phyloP scores from a whole-genome alignment of 1,140 invertebrate species.

The Drosophila gunungcola region DNA sequence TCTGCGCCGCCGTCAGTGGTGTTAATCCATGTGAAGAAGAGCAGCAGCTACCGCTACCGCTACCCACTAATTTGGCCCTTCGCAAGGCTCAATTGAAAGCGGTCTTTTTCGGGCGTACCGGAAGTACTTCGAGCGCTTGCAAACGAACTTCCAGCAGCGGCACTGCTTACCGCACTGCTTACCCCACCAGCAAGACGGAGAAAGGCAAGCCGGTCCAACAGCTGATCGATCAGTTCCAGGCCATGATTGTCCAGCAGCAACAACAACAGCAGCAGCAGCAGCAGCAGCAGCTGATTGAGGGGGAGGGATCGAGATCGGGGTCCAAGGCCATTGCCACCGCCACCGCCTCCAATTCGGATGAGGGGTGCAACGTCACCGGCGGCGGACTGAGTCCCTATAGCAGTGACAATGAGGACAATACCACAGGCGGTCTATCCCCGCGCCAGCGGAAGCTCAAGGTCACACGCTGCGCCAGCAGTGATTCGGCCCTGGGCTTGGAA shows the following conservation, averaged over 20 bases:
- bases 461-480: slow-evolving; percentile 78
- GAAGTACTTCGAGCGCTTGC: not conserved
- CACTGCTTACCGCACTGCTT: not conserved
- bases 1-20: not conserved
- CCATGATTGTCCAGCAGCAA: slow-evolving; percentile 72
- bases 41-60: no score
- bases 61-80: slow-evolving; percentile 39
- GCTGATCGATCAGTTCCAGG: slow-evolving; percentile 65
- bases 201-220: slow-evolving; percentile 34
- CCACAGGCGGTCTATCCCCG: not conserved
- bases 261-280: slow-evolving; percentile 24
- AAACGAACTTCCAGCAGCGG: not conserved
- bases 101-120: slow-evolving; percentile 54
- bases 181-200: slow-evolving; percentile 2
- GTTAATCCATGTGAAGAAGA: slow-evolving; percentile 48
- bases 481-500: slow-evolving; percentile 78
- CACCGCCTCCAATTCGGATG: slow-evolving; percentile 75
- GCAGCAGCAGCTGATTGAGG: slow-evolving; percentile 7
- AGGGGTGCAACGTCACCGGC: slow-evolving; percentile 68
- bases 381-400: slow-evolving; percentile 75
- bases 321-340: not conserved
- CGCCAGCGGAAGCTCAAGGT: slow-evolving; percentile 65
- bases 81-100: slow-evolving; percentile 68
- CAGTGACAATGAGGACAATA: slow-evolving; percentile 71
- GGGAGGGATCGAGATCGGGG: not conserved